phyloP scores from a whole-genome alignment of 2,113 vertebrate genomes.

The Macroglossus sobrinus region DNA sequence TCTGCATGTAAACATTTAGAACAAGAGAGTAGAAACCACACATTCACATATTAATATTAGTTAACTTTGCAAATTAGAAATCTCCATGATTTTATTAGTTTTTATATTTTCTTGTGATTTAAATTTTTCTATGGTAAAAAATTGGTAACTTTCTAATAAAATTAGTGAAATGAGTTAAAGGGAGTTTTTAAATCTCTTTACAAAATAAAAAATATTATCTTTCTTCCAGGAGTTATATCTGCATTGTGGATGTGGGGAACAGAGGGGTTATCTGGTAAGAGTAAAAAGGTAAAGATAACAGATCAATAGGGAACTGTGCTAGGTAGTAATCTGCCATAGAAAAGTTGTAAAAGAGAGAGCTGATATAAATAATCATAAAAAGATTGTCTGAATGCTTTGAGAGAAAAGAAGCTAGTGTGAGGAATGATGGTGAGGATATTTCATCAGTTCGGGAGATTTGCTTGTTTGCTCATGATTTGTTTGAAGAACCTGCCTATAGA shows the following conservation, averaged over 20 bases:
- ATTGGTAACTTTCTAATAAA: neutral
- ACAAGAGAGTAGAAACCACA: neutral
- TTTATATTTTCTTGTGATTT: neutral
- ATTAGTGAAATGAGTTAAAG: neutral
- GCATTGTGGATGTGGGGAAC: neutral
- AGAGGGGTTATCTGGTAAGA: neutral
- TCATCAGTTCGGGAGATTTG: neutral
- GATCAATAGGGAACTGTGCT: neutral
- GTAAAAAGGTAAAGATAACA: neutral
- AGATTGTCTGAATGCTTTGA: neutral
- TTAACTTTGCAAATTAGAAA: neutral
- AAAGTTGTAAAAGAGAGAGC: neutral
- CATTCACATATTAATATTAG: neutral
- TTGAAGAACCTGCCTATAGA: neutral
- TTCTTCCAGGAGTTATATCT: neutral
- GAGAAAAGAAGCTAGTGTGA: neutral
- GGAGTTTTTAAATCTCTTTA: neutral
- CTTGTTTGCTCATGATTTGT: neutral
- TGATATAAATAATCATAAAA: neutral
- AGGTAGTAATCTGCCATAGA: neutral
- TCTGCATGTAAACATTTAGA: neutral
- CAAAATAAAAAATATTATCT: neutral
- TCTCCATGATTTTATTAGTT: neutral
- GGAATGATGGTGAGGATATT: neutral
- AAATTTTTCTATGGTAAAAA: neutral